Conservation (phyloP, 2,888 invertebrate genomes). For the Trypoxylon attenuatum region DNA sequence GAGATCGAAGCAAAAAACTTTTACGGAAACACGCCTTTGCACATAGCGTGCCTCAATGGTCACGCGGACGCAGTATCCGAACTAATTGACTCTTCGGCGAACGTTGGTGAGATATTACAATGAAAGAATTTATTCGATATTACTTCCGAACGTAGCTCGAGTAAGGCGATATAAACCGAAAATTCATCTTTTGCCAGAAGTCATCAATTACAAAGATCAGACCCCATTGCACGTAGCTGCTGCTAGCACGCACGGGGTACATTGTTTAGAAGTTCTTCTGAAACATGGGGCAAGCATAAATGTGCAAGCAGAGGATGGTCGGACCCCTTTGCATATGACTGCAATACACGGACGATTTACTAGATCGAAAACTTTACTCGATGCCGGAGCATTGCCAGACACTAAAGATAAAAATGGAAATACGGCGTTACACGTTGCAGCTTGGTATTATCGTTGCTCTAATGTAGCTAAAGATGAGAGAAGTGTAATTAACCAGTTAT, state of each 20-base stretch:
- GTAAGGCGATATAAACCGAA: conserved; percentile 1
- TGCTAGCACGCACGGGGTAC: conserved; percentile 79
- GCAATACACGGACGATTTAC: conserved; percentile 81
- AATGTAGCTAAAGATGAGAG: too few relatives aligned
- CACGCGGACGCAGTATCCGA: conserved; percentile 77
- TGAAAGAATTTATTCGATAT: not conserved
- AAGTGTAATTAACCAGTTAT: too few relatives aligned
- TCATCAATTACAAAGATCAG: conserved; percentile 77
- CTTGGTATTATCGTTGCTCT: too few relatives aligned
- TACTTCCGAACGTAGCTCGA: not conserved
- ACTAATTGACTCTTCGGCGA: conserved; percentile 75
- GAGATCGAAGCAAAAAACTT: conserved; percentile 78
- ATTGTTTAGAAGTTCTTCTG: conserved; percentile 78
- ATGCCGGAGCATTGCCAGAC: conserved; percentile 77
- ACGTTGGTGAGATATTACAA: conserved; percentile 68
- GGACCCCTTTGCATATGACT: conserved; percentile 81
- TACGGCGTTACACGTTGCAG: conserved; percentile 80
- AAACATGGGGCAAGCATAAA: conserved; percentile 77
- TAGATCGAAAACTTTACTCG: conserved; percentile 79
- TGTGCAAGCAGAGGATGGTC: conserved; percentile 77
- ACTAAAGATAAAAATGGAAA: conserved; percentile 78
- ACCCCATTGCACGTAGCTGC: conserved; percentile 80
- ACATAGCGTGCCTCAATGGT: conserved; percentile 80
- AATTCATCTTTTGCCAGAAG: conserved; percentile 58
- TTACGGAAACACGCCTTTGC: conserved; percentile 79